These are phyloP conservation scores for Apistogramma diplotaenia DNA, from an alignment of 2,113 vertebrate genomes.

Conservation along the genomic window DNA sequence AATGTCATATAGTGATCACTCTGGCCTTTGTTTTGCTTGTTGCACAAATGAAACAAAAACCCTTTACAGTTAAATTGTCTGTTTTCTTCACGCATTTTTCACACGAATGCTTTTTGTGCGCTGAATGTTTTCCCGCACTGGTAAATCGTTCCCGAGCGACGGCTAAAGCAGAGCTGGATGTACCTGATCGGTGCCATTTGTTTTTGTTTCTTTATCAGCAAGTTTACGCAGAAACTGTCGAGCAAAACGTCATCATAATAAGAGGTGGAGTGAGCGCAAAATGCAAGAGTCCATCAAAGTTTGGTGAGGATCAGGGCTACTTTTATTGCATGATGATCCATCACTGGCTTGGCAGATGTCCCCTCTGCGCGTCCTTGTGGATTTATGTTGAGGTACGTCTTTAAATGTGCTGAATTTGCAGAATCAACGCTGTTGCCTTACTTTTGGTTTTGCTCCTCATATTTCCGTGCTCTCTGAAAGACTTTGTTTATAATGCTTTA, in stretches of 20 bases:
- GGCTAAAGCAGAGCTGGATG: background rate
- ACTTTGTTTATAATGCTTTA: slow-evolving; percentile 21
- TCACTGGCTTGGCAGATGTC: background rate
- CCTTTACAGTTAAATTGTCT: background rate
- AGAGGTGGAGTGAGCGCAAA: background rate
- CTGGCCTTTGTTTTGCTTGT: slow-evolving; percentile 23
- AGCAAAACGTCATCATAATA: fast-evolving
- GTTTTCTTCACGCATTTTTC: background rate
- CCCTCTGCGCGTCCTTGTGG: background rate
- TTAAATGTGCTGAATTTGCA: slow-evolving; percentile 3
- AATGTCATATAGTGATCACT: background rate
- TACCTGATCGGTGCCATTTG: background rate
- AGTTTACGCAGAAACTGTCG: background rate
- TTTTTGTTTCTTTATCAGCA: background rate
- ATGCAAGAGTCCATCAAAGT: background rate
- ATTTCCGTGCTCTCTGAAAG: background rate
- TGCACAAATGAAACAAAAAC: background rate
- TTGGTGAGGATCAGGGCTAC: background rate
- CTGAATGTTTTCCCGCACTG: background rate
- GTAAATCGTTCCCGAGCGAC: background rate
- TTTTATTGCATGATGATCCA: background rate
- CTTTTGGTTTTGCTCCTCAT: background rate
- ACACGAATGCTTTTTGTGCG: background rate
- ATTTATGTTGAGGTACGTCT: background rate
- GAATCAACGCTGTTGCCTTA: slow-evolving; percentile 1